A percentile compares a stretch with the other conserved stretches of the same genome.
Conservation (phyloP, 2,888 invertebrate species). For the Lottia scabra region DNA sequence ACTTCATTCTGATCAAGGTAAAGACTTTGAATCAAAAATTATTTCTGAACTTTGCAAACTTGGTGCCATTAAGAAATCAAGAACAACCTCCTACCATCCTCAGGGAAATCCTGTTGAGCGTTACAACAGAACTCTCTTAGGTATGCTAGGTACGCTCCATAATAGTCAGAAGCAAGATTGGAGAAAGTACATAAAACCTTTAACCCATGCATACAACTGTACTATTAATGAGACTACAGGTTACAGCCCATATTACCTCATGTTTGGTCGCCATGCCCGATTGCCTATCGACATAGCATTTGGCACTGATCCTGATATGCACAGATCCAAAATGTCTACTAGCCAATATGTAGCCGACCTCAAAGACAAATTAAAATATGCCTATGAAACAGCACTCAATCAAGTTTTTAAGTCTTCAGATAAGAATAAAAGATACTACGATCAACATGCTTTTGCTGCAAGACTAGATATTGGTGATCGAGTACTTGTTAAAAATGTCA, state of each 20-base stretch:
- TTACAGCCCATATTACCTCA: conserved; percentile 27
- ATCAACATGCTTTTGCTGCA: conserved; percentile 9
- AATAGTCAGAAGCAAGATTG: conserved; percentile 27
- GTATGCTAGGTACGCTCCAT: conserved; percentile 26
- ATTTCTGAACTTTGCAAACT: conserved; percentile 25
- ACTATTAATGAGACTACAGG: conserved; percentile 26
- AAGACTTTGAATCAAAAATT: conserved; percentile 27
- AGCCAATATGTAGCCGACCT: conserved; percentile 7
- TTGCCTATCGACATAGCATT: conserved; percentile 30
- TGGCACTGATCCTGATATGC: neutral
- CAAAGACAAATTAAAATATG: neutral
- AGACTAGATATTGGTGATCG: conserved; percentile 14
- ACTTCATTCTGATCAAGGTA: conserved; percentile 30
- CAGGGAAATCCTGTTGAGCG: conserved; percentile 32
- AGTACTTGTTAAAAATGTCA: conserved; percentile 6
- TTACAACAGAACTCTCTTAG: conserved; percentile 25
- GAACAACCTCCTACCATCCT: conserved; percentile 34
- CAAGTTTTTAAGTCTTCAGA: neutral
- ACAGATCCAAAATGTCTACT: neutral
- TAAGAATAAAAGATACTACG: conserved; percentile 8
- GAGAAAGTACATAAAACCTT: conserved; percentile 20
- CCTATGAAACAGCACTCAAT: conserved; percentile 7
- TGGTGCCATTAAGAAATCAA: conserved; percentile 22
- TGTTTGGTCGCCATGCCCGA: conserved; percentile 28
- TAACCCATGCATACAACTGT: conserved; percentile 28